Evolutionary conservation across 37 sponge, comb jelly and placozoan genomes (phyloP), one percentile per base, ranked within the genome.

Genomic region (Eunapius fragilis): DNA sequence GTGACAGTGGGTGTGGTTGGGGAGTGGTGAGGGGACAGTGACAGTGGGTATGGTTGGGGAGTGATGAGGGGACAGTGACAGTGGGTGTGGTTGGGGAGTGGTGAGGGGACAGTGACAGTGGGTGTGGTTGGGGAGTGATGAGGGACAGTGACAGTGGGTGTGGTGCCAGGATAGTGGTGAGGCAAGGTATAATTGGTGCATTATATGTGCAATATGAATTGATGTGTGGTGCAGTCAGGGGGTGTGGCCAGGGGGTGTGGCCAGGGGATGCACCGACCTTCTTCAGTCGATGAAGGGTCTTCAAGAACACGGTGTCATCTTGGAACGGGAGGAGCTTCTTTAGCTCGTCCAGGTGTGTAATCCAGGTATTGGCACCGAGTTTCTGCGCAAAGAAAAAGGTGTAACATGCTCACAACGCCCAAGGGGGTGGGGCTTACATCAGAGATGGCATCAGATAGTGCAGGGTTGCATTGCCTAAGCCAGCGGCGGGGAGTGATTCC

Each of bases 401-500:
- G 28, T 25, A 71, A 13, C 6, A 69, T 70, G 67, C 69, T 74
- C 19, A 23, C 58, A 58, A 58, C 58, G 14, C 58, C 0, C 6
- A 41, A 41, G 6, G 6, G 3, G 41, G 41, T 58, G 5, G 36
- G 0, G 34, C 82, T 84, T 70, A 93, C 92, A 31, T 95, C 94
- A 41, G 96, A 91, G 36, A 98, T 95, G 36, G 87, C 69, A 37
- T 98, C 97, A 37, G 99, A 84, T 28, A 98, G 89, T 4, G 85
- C 80, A 24, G 99, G 99, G 74, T 98, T 98, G 86, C 99, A 98
- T 47, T 89, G 92, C 31, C 92, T 78, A 41, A 98, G 88, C 99
- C 99, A 98, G 25, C 99, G 93, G 19, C 99, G 87, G 23, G 99
- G 99, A 45, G 99, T 98, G 69, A 98, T 97, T 24, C 99, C 99